Evolutionary conservation across 2,113 vertebrate genomes (phyloP).

Genomic region (Pongo abelii): DNA sequence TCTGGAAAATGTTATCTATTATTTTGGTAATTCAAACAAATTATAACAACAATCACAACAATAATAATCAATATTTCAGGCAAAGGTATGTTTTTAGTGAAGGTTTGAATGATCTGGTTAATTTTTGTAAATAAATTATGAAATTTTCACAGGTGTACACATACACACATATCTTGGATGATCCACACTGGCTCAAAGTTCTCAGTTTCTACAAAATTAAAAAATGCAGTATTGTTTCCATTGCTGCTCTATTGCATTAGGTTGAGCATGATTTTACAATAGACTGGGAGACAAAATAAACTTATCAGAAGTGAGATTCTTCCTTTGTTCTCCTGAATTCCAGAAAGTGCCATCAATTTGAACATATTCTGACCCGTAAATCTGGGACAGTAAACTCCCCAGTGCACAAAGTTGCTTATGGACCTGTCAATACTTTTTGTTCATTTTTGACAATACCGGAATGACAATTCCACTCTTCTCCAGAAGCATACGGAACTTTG

Average conservation of each 20-base stretch:
- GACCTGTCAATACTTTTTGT: background rate
- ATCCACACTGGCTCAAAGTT: conserved; percentile 24
- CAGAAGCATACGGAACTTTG: background rate
- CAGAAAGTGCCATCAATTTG: background rate
- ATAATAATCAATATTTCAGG: background rate
- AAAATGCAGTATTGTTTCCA: conserved; percentile 53
- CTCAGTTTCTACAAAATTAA: background rate
- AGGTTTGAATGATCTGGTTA: background rate
- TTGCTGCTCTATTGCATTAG: conserved; percentile 31
- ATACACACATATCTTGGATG: conserved; percentile 18
- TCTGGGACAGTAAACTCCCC: background rate
- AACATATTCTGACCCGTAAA: background rate
- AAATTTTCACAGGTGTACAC: background rate
- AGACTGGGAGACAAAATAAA: background rate
- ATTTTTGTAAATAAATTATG: background rate
- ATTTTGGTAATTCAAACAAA: background rate
- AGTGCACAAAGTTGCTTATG: background rate
- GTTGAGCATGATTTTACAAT: conserved; percentile 45
- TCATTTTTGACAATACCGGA: background rate
- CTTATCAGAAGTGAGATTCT: background rate
- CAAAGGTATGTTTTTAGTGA: background rate
- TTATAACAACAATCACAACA: background rate
- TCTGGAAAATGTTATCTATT: background rate
- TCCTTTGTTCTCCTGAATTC: background rate
- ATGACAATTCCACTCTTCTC: background rate